Percentiles rank a stretch among this genome's conserved stretches.
Evolutionary conservation across 2,113 vertebrate genomes (phyloP).

Genomic region (Pipa parva): DNA sequence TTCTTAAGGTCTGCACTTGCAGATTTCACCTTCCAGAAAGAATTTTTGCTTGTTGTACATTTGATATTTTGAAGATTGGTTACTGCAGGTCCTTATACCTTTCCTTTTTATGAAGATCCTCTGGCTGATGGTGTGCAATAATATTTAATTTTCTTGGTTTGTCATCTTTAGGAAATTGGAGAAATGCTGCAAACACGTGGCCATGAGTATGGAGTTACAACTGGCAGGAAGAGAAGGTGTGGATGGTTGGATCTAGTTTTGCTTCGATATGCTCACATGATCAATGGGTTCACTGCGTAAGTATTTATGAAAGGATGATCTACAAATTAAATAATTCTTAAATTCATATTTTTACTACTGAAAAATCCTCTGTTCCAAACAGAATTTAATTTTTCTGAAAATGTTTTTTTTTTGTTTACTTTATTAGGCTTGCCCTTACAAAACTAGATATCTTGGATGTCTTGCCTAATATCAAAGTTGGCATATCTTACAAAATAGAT

Average conservation of each 20-base stretch:
- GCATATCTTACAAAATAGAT: constrained; percentile 84
- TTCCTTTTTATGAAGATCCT: constrained; percentile 44
- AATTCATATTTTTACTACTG: neutral
- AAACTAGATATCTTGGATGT: constrained; percentile 96
- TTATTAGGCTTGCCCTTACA: constrained; percentile 85
- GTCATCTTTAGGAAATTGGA: constrained; percentile 73
- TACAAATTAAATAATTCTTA: neutral
- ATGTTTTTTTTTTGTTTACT: constrained; percentile 35
- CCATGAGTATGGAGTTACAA: constrained; percentile 92
- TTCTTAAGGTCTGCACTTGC: too few species aligned
- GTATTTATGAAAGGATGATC: constrained; percentile 48
- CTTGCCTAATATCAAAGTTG: constrained; percentile 89
- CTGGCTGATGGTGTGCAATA: neutral
- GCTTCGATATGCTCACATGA: constrained; percentile 95
- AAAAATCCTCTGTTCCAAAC: neutral
- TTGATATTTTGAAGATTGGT: too few species aligned
- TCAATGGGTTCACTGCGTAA: constrained; percentile 97
- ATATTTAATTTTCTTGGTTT: too few species aligned
- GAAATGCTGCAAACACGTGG: constrained; percentile 85
- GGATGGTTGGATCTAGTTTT: constrained; percentile 94
- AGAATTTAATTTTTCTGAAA: neutral
- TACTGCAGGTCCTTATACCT: too few species aligned
- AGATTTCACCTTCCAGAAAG: too few species aligned
- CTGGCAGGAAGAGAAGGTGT: constrained; percentile 90
- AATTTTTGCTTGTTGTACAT: too few species aligned